Percentiles rank a stretch among this genome's conserved stretches.
Evolutionary conservation across 1,140 invertebrate species (phyloP).

Genomic region (Procambarus virginalis): DNA sequence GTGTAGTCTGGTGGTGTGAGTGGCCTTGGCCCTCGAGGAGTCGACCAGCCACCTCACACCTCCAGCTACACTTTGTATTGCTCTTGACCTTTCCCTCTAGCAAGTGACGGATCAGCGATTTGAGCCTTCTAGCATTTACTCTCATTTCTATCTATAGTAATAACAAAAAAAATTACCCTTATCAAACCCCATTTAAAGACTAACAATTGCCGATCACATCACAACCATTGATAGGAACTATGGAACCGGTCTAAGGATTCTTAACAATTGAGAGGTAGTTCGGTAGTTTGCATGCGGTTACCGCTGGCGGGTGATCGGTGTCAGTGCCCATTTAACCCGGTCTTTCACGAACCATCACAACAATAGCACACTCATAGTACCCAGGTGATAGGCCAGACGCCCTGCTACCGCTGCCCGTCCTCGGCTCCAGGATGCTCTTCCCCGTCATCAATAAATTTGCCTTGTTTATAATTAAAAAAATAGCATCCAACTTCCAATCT

Average conservation of each 20-base stretch:
- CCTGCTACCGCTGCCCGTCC: background rate
- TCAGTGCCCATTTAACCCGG: conserved; percentile 11
- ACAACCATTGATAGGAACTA: conserved; percentile 59
- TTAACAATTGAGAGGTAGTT: conserved; percentile 66
- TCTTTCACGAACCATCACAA: conserved; percentile 57
- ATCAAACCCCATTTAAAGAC: conserved; percentile 16
- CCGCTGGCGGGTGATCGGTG: conserved; percentile 18
- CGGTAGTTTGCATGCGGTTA: conserved; percentile 14
- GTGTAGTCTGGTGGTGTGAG: background rate
- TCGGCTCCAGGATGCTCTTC: background rate
- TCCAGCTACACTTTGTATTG: background rate
- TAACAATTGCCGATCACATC: conserved; percentile 40
- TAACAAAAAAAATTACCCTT: conserved; percentile 9
- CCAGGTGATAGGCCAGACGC: conserved; percentile 21
- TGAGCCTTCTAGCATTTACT: conserved; percentile 18
- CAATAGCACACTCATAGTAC: conserved; percentile 65
- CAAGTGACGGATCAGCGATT: conserved; percentile 26
- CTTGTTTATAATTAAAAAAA: too few species aligned
- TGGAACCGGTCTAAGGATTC: conserved; percentile 56
- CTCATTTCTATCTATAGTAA: conserved; percentile 31
- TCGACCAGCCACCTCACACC: background rate
- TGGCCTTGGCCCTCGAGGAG: background rate
- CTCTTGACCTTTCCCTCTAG: background rate
- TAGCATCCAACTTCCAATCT: too few species aligned
- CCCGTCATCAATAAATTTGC: too few species aligned